Base-by-base conservation (phyloP, 2,113 vertebrate genomes). In the Mionectes macconnelli region DNA sequence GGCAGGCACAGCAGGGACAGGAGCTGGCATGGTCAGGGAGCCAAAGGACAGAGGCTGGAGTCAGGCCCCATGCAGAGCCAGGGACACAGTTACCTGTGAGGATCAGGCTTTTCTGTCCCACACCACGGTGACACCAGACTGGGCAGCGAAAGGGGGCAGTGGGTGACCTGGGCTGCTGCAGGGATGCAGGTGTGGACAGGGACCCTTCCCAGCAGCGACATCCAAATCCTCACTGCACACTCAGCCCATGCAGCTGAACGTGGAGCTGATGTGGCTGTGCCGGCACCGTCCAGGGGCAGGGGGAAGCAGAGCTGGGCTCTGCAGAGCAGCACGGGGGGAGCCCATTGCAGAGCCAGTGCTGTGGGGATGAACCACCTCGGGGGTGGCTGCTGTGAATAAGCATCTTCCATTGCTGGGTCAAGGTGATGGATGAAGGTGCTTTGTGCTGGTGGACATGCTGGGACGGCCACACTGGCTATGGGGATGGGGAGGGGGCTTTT, bases 381-480 rank as follows among this genome's bases (percentile, higher is more conserved):
- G 27, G 27, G 12, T 28, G 39, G 39, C 39, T 25, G 39, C 60
- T 78, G 60, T 0, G 2, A 74, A n/a, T 0, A 3, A 84, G 27
- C 20, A 5, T 19, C 21, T 28, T 47, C 18, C 1, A 0, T 30
- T 80, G 37, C 57, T 8, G 33, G 6, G 10, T 18, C 1, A 8
- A 66, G 59, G 56, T 25, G 77, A 53, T 52, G 64, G 69, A 57
- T 7, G 7, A 21, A 75, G 80, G 37, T 75, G 55, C 66, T 70
- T 25, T 27, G 42, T 73, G 49, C 56, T 80, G 63, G 6, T 22
- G 62, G 50, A 35, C 40, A n/a, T 69, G 78, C 49, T 79, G 75
- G 22, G 53, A 12, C 1, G 3, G 10, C 16, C 37, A 10, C 0
- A 5, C 31, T 77, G 60, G 4, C 44, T 0, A 0, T 62, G 33